These are phyloP conservation scores for Ennomos erosarius DNA, from an alignment of 2,888 invertebrate species.

Conservation along the genomic window DNA sequence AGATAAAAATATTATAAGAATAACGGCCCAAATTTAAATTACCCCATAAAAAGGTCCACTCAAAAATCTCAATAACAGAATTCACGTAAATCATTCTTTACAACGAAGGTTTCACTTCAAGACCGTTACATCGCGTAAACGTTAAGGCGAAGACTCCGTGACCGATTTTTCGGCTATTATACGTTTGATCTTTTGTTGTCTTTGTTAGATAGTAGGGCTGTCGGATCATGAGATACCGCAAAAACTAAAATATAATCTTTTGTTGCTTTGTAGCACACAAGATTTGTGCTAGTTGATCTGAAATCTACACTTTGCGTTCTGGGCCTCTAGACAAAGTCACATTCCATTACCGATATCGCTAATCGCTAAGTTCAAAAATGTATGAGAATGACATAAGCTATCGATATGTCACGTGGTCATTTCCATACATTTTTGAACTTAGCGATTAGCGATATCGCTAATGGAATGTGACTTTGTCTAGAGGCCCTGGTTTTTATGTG, in stretches of 20 bases:
- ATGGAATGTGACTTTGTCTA: no score
- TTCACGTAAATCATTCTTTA: constrained; percentile 30
- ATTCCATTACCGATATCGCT: no score
- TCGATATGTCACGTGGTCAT: no score
- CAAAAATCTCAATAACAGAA: constrained; percentile 20
- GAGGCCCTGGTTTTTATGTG: no score
- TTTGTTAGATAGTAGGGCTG: constrained; percentile 30
- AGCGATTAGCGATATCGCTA: no score
- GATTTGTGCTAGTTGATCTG: constrained; percentile 11
- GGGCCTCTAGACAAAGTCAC: no score
- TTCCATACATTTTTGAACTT: no score
- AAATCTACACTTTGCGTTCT: constrained; percentile 7
- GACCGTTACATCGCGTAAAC: constrained; percentile 22
- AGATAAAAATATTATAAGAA: constrained; percentile 8
- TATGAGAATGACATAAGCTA: no score
- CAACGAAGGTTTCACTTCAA: constrained; percentile 23
- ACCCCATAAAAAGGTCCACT: constrained; percentile 9
- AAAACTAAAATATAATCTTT: constrained; percentile 14
- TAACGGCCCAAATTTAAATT: constrained; percentile 17
- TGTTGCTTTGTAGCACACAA: constrained; percentile 12
- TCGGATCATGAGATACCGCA: constrained; percentile 23
- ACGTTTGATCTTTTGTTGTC: constrained; percentile 36
- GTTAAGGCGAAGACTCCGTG: constrained; percentile 28
- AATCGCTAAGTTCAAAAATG: no score
- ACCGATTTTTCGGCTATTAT: constrained; percentile 36